Evolutionary conservation across 2,113 vertebrate species (phyloP).

Genomic region (Empidonax traillii): DNA sequence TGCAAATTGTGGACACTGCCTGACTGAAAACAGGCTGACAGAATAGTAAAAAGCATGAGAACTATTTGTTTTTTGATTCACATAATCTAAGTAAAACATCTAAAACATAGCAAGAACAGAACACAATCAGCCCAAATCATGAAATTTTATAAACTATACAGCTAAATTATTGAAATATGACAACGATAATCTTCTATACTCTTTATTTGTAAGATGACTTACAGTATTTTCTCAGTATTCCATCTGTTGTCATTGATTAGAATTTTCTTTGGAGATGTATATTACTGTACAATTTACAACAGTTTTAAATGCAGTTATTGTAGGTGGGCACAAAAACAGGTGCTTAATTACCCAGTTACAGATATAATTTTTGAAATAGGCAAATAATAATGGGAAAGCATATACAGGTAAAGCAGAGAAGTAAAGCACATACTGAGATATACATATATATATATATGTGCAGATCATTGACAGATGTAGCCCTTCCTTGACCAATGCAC

Average conservation of each 20-base stretch:
- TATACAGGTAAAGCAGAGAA: neutral
- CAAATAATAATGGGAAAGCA: neutral
- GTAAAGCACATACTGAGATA: neutral
- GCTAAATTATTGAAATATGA: neutral
- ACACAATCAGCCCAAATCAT: neutral
- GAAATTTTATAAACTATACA: neutral
- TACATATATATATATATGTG: neutral
- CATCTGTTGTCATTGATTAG: neutral
- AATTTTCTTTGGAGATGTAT: neutral
- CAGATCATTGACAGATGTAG: neutral
- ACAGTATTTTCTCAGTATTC: neutral
- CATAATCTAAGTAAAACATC: neutral
- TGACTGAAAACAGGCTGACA: neutral
- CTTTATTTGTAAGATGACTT: neutral
- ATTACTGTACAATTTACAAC: neutral
- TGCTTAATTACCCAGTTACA: neutral
- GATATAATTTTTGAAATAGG: neutral
- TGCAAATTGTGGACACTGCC: neutral
- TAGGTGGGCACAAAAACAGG: neutral
- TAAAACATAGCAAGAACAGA: neutral
- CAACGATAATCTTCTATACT: neutral
- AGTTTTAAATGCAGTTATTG: neutral
- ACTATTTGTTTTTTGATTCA: neutral
- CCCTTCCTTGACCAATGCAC: neutral
- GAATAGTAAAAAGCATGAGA: neutral